Percentiles rank a stretch among this genome's conserved stretches.
These are phyloP conservation scores for Mercenaria mercenaria DNA, from an alignment of 1,140 invertebrate species.

Conservation along the genomic window DNA sequence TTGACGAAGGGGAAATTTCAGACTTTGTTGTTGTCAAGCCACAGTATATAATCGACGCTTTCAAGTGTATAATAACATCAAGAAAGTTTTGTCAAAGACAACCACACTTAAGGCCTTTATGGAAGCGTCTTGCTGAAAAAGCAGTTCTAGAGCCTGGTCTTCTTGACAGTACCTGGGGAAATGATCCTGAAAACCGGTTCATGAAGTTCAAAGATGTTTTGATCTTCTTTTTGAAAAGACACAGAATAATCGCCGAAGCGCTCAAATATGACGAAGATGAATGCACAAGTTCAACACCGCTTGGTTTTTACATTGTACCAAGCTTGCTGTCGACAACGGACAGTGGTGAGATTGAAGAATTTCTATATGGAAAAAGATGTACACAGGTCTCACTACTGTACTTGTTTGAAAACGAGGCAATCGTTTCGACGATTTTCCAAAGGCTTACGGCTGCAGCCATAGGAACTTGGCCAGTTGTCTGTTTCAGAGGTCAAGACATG, in stretches of 20 bases:
- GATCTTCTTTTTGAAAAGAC: not conserved
- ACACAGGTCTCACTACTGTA: not conserved
- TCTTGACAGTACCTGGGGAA: not conserved
- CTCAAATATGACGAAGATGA: not conserved
- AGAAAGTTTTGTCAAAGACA: not conserved
- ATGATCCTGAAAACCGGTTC: not conserved
- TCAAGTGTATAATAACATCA: slow-evolving; percentile 4
- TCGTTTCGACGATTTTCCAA: not conserved
- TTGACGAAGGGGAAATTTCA: not conserved
- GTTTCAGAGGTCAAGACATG: not conserved
- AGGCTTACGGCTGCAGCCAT: not conserved
- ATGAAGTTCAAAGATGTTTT: not conserved
- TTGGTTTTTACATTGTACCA: not conserved
- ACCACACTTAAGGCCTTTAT: not conserved
- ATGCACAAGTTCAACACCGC: not conserved
- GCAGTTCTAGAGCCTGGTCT: not conserved
- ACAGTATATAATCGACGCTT: not conserved
- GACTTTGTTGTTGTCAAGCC: not conserved
- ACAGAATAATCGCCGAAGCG: not conserved
- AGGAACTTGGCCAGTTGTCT: not conserved
- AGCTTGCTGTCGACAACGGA: not conserved
- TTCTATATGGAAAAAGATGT: not conserved
- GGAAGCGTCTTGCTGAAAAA: not conserved
- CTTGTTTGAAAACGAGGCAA: not conserved
- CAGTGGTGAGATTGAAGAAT: not conserved